A percentile compares a stretch with the other conserved stretches of the same genome.
Conservation (phyloP, 2,797 vertebrate genomes). For the Lates japonicus region DNA sequence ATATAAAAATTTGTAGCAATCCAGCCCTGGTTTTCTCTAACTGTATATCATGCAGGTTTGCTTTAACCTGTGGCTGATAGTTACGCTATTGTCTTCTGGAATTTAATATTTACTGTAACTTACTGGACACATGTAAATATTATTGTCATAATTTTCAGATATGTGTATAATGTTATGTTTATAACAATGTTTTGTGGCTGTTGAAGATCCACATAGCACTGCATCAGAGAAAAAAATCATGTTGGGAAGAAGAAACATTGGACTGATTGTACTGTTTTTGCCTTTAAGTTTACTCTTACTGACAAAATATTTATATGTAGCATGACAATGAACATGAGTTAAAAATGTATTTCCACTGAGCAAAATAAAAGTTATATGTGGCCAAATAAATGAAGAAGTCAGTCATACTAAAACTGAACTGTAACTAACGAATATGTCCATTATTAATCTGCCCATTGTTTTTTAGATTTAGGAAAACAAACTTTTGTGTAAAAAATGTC, state of each 20-base stretch:
- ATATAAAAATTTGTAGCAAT: background rate
- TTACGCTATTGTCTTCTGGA: too few relatives aligned
- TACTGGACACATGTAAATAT: background rate
- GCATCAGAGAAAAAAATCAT: background rate
- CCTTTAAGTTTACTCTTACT: background rate
- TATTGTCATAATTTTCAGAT: background rate
- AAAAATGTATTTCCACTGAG: background rate
- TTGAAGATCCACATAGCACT: background rate
- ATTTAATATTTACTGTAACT: too few relatives aligned
- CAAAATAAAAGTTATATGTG: background rate
- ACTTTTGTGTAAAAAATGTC: background rate
- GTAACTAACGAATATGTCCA: background rate
- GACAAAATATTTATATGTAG: background rate
- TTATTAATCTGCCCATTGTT: background rate
- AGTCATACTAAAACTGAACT: background rate
- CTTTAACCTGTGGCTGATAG: too few relatives aligned
- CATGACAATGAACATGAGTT: background rate
- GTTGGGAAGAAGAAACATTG: background rate
- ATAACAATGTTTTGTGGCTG: background rate
- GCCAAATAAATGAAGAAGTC: background rate
- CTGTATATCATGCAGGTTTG: too few relatives aligned
- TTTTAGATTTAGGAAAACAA: background rate
- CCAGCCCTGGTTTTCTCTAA: too few relatives aligned
- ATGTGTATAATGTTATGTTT: background rate
- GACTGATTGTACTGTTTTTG: background rate